A percentile compares a stretch with the other conserved stretches of the same genome.
phyloP scores from a whole-genome alignment of 2,888 invertebrate species.

The Cephus rjabovi region DNA sequence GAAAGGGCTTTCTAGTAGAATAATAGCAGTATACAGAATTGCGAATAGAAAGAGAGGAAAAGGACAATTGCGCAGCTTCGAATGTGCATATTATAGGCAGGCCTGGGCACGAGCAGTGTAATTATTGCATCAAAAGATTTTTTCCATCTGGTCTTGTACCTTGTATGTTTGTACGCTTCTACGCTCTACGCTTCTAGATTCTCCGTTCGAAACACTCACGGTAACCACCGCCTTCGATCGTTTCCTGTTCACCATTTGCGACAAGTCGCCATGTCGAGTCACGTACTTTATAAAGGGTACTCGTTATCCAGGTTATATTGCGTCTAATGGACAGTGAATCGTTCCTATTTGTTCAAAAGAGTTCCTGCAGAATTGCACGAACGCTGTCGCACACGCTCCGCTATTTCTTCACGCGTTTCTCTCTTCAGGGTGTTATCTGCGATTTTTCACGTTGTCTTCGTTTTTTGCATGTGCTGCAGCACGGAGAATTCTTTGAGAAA shows the following conservation, averaged over 20 bases:
- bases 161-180: not conserved
- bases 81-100: not conserved
- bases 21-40: not conserved
- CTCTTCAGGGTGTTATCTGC: not conserved
- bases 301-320: conserved; percentile 22
- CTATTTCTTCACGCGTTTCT: not conserved
- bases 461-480: not conserved
- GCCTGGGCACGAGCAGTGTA: not conserved
- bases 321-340: conserved; percentile 24
- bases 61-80: too few species aligned
- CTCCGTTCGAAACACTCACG: too few species aligned
- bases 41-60: not conserved
- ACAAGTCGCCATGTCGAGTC: not conserved
- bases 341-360: conserved; percentile 28
- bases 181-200: too few species aligned
- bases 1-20: not conserved
- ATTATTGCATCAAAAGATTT: not conserved
- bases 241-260: not conserved
- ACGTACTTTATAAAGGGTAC: conserved; percentile 37
- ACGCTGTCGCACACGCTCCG: too few species aligned
- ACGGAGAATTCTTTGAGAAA: not conserved
- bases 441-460: not conserved
- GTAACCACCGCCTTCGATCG: too few species aligned
- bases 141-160: not conserved
- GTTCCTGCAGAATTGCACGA: not conserved